These are phyloP conservation scores for Candoia aspera DNA, from an alignment of 2,113 vertebrate species.

Conservation along the genomic window DNA sequence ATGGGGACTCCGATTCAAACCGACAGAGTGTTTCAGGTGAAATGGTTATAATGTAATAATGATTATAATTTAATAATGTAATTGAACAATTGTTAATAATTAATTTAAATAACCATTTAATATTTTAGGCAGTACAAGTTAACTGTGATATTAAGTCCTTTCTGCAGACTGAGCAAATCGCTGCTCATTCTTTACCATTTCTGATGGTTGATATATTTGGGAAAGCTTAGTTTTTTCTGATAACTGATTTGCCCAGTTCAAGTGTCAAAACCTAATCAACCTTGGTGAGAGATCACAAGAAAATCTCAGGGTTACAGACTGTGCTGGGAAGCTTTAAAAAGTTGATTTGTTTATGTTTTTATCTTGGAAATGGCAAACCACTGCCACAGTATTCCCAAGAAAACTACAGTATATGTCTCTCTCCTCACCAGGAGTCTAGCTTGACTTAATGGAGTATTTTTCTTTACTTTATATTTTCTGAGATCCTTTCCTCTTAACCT, in stretches of 20 bases:
- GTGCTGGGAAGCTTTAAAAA: background rate
- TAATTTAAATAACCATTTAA: background rate
- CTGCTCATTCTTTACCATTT: background rate
- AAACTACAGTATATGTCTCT: background rate
- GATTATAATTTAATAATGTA: background rate
- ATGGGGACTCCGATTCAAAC: conserved; percentile 89
- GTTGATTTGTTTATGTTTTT: background rate
- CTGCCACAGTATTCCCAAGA: background rate
- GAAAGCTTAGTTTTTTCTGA: background rate
- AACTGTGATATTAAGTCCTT: background rate
- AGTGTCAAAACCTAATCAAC: background rate
- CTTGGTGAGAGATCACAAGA: background rate
- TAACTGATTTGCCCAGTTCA: background rate
- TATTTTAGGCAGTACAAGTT: background rate
- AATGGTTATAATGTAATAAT: conserved; percentile 32
- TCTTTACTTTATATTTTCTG: background rate
- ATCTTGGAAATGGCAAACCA: background rate
- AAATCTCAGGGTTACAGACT: background rate
- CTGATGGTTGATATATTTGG: background rate
- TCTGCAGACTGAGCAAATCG: background rate
- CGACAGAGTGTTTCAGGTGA: conserved; percentile 94
- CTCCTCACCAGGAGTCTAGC: background rate
- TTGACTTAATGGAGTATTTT: background rate
- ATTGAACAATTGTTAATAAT: background rate
- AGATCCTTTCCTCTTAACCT: no score